Conservation (phyloP, 2,888 invertebrate genomes). For the Pseudococcus viburni region DNA sequence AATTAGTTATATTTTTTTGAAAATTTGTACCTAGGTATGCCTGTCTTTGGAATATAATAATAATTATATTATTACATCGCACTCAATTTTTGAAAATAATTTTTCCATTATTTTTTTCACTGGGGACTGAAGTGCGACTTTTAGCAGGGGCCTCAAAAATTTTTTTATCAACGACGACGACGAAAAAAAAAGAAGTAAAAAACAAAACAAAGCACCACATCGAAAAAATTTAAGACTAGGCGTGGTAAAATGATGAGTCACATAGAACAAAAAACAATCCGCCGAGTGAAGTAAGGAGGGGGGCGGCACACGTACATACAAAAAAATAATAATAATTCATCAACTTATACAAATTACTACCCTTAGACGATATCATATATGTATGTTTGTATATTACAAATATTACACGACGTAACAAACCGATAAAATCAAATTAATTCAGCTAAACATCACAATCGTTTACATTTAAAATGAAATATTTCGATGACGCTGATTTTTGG, state of each 20-base stretch:
- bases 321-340: conserved; percentile 30
- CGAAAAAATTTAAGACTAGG: conserved; percentile 59
- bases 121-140: background rate
- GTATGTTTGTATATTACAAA: conserved; percentile 18
- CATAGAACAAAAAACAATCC: conserved; percentile 15
- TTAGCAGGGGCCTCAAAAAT: background rate
- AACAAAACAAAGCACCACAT: background rate
- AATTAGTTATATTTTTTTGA: no score
- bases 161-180: conserved; percentile 25
- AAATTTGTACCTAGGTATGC: background rate
- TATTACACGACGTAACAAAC: conserved; percentile 64
- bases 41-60: background rate
- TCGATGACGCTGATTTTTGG: conserved; percentile 65
- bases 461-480: conserved; percentile 63
- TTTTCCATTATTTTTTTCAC: background rate
- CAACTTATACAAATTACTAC: conserved; percentile 6
- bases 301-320: conserved; percentile 38
- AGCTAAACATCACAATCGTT: conserved; percentile 66
- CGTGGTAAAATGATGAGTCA: conserved; percentile 57
- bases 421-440: conserved; percentile 65
- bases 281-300: conserved; percentile 30
- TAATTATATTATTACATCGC: background rate
- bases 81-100: background rate
- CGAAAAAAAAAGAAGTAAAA: background rate
- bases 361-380: background rate